Conservation (phyloP, 2,888 invertebrate species). For the Tubiluchus corallicola region DNA sequence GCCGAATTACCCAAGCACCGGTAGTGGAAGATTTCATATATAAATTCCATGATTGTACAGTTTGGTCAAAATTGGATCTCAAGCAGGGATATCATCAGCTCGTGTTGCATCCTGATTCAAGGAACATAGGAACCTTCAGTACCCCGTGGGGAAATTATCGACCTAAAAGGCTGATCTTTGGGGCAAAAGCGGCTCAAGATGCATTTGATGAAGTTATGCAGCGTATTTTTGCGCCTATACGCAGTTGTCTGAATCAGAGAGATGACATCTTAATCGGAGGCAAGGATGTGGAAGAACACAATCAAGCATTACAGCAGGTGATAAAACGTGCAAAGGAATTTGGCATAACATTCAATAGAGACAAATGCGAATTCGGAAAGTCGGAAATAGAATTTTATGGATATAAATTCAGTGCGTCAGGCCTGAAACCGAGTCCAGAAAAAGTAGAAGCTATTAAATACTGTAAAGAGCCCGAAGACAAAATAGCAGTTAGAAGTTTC, state of each 20-base stretch:
- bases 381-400: conserved; percentile 10
- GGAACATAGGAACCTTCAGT: conserved; percentile 26
- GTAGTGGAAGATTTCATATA: conserved; percentile 9
- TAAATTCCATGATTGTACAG: conserved; percentile 8
- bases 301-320: conserved; percentile 17
- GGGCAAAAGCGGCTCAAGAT: conserved; percentile 29
- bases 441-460: conserved; percentile 10
- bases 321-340: conserved; percentile 13
- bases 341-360: conserved; percentile 15
- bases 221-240: conserved; percentile 20
- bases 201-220: conserved; percentile 28
- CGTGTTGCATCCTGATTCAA: conserved; percentile 18
- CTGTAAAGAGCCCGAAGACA: neutral
- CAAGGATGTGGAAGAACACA: conserved; percentile 17
- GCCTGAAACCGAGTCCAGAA: conserved; percentile 8
- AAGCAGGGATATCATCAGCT: conserved; percentile 26
- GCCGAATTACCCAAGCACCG: conserved; percentile 8
- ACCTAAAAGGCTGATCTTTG: conserved; percentile 28
- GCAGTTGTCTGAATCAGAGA: conserved; percentile 23
- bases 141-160: conserved; percentile 23
- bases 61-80: conserved; percentile 22
- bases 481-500: conserved; percentile 10
- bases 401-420: conserved; percentile 7
- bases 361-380: conserved; percentile 20
- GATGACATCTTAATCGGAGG: conserved; percentile 28